Evolutionary conservation across 2,888 invertebrate genomes (phyloP).

Genomic region (Oconnorella tubifera): DNA sequence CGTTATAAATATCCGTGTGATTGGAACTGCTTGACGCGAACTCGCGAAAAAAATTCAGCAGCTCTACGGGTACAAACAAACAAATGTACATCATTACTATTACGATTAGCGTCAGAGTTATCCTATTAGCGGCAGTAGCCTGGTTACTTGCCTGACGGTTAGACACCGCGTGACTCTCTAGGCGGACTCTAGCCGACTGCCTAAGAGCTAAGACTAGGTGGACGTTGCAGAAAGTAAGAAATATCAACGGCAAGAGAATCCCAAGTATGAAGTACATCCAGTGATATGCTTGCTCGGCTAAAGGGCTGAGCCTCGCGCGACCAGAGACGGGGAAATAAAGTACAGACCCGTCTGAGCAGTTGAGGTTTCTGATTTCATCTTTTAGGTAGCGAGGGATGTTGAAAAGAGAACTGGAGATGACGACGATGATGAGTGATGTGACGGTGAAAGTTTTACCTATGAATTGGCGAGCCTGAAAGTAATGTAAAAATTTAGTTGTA

Average conservation of each 20-base stretch:
- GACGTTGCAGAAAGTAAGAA: constrained; percentile 11
- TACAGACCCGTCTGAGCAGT: constrained; percentile 1
- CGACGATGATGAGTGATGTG: constrained; percentile 3
- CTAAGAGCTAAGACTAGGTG: constrained; percentile 11
- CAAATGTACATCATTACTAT: constrained; percentile 15
- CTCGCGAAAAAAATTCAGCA: constrained; percentile 8
- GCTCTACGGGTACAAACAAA: constrained; percentile 11
- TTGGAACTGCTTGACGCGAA: neutral
- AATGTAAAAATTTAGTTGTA: too few relatives aligned
- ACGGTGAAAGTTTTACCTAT: constrained; percentile 10
- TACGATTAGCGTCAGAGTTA: constrained; percentile 13
- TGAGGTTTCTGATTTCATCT: neutral
- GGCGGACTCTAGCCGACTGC: neutral
- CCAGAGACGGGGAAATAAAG: constrained; percentile 6
- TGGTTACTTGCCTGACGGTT: neutral
- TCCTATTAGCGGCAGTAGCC: neutral
- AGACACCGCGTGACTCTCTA: neutral
- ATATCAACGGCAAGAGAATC: constrained; percentile 5
- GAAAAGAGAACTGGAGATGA: constrained; percentile 13
- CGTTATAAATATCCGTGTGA: constrained; percentile 4
- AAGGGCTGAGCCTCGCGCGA: neutral
- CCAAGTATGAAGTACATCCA: constrained; percentile 11
- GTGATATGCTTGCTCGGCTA: constrained; percentile 2
- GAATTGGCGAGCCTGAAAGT: constrained; percentile 11
- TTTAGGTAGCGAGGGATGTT: constrained; percentile 2